Evolutionary conservation across 1,140 invertebrate genomes (phyloP).

Genomic region (Papilio glaucus): DNA sequence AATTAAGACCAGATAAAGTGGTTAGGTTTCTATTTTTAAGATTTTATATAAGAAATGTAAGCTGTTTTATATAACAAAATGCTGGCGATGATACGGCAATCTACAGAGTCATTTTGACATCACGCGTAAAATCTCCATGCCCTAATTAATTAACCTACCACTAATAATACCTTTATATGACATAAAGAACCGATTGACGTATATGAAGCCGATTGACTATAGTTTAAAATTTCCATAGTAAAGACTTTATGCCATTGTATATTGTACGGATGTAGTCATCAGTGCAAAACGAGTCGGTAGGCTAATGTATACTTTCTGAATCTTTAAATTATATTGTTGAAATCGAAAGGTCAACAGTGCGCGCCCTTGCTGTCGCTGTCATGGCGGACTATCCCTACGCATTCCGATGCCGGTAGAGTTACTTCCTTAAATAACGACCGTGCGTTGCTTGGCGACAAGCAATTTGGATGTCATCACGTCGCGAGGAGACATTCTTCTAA

Average conservation of each 20-base stretch:
- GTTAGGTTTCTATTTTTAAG: conserved; percentile 39
- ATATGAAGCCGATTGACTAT: no score
- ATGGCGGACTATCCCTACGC: conserved; percentile 44
- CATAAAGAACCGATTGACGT: no score
- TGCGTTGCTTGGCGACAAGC: conserved; percentile 53
- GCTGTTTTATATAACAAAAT: no score
- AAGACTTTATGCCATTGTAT: no score
- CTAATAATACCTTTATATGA: no score
- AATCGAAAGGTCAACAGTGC: not conserved
- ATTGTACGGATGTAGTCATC: no score
- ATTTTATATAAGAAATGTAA: conserved; percentile 22
- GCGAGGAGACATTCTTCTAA: conserved; percentile 56
- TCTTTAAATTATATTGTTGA: not conserved
- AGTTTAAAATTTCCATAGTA: no score
- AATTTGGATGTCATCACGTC: conserved; percentile 67
- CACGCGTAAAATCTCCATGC: no score
- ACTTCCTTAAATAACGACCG: conserved; percentile 61
- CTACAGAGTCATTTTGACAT: not conserved
- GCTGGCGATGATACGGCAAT: conserved; percentile 1
- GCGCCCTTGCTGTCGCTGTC: not conserved
- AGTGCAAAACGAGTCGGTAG: no score
- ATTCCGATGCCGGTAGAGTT: conserved; percentile 59
- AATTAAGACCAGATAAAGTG: conserved; percentile 54
- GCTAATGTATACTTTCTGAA: no score
- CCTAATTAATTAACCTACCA: no score